A percentile compares a stretch with the other conserved stretches of the same genome.
Evolutionary conservation across 2,113 vertebrate species (phyloP).

Genomic region (Poicephalus meyeri): DNA sequence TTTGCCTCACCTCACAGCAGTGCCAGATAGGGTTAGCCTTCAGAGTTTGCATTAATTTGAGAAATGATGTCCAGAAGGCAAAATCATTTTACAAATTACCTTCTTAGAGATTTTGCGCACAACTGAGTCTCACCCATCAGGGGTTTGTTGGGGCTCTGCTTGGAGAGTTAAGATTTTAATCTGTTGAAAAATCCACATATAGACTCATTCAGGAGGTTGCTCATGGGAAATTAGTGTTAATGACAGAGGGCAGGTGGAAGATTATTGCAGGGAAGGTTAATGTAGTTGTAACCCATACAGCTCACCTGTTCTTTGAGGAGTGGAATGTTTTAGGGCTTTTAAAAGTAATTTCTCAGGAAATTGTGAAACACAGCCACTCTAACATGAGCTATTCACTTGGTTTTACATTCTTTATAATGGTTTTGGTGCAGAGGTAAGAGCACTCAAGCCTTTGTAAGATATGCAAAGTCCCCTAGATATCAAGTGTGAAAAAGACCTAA

Average conservation of each 20-base stretch:
- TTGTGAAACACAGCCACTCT: not conserved
- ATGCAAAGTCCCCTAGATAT: not conserved
- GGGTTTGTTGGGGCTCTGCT: not conserved
- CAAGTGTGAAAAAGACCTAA: not conserved
- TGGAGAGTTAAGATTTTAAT: constrained; percentile 27
- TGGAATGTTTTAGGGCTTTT: not conserved
- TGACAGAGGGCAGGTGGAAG: not conserved
- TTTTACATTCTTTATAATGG: not conserved
- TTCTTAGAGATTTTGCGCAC: constrained; percentile 12
- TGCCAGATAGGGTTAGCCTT: not conserved
- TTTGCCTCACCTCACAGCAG: not conserved
- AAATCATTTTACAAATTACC: constrained; percentile 19
- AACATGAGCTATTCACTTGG: not conserved
- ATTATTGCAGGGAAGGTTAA: not conserved
- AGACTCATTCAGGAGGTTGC: not conserved
- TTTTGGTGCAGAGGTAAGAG: not conserved
- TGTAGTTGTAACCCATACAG: not conserved
- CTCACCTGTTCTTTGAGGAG: not conserved
- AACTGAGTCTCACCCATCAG: not conserved
- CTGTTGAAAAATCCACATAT: constrained; percentile 27
- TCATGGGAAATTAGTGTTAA: not conserved
- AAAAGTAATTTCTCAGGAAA: not conserved
- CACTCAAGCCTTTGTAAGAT: not conserved
- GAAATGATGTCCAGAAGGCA: constrained; percentile 7
- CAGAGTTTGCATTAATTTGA: constrained; percentile 21